These are phyloP conservation scores for Aphodius granarius DNA, from an alignment of 2,888 invertebrate genomes.

Conservation along the genomic window DNA sequence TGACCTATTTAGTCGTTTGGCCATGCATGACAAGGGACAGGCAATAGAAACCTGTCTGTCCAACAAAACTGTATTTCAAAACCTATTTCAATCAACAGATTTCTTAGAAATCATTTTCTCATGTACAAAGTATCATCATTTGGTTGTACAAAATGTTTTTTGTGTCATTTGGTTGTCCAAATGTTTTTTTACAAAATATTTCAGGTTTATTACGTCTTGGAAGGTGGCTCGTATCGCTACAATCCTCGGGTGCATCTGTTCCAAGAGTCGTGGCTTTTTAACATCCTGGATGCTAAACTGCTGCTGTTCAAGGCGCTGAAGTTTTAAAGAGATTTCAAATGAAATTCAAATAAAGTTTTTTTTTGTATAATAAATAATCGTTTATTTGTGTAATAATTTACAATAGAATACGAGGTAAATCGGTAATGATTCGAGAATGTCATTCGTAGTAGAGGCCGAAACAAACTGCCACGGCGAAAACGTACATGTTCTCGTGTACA, in stretches of 20 bases:
- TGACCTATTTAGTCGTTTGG: too few relatives aligned
- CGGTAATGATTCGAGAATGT: constrained; percentile 31
- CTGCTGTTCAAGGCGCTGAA: constrained; percentile 40
- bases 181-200: too few relatives aligned
- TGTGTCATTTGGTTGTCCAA: too few relatives aligned
- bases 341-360: neutral
- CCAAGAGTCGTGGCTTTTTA: constrained; percentile 50
- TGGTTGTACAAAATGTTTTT: too few relatives aligned
- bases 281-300: constrained; percentile 50
- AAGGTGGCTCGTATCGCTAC: constrained; percentile 47
- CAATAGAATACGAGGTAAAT: neutral
- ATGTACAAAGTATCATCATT: too few relatives aligned
- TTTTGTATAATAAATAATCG: neutral
- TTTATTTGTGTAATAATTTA: neutral
- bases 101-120: too few relatives aligned
- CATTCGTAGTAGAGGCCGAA: constrained; percentile 73
- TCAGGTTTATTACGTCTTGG: constrained; percentile 28
- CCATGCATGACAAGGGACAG: too few relatives aligned
- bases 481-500: constrained; percentile 64
- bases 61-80: too few relatives aligned
- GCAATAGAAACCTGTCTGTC: too few relatives aligned
- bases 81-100: too few relatives aligned
- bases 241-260: constrained; percentile 43
- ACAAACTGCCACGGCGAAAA: constrained; percentile 65
- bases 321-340: constrained; percentile 31